Conservation (phyloP, 2,888 invertebrate species). For the Aproaerema taeniolella region DNA sequence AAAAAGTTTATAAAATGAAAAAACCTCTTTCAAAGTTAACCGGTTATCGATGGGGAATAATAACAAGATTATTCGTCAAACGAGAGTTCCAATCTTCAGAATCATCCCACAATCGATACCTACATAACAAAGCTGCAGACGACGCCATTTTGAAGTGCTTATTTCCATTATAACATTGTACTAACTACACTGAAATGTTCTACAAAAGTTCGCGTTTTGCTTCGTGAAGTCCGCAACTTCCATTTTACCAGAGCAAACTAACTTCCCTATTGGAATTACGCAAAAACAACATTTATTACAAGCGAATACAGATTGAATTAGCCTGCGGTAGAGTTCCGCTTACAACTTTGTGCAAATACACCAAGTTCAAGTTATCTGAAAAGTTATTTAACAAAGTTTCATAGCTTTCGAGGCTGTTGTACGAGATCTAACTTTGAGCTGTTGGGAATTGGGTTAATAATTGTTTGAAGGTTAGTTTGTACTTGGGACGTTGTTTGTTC, state of each 20-base stretch:
- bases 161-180: conserved; percentile 78
- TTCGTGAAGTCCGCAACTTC: conserved; percentile 76
- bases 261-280: conserved; percentile 69
- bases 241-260: conserved; percentile 57
- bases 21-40: too few species aligned
- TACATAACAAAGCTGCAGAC: conserved; percentile 62
- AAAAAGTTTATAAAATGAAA: too few species aligned
- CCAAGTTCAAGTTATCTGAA: conserved; percentile 77
- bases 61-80: too few species aligned
- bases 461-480: conserved; percentile 41
- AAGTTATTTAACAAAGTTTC: conserved; percentile 79
- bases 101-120: conserved; percentile 54
- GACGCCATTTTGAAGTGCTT: conserved; percentile 77
- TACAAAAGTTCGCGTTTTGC: conserved; percentile 78
- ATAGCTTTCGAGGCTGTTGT: conserved; percentile 67
- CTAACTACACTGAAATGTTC: conserved; percentile 78
- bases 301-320: conserved; percentile 74
- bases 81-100: conserved; percentile 21
- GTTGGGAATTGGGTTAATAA: conserved; percentile 56
- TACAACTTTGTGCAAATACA: conserved; percentile 74
- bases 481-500: conserved; percentile 47
- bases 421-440: conserved; percentile 57
- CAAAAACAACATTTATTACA: conserved; percentile 76
- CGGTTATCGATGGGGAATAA: too few species aligned
- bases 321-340: conserved; percentile 65